Evolutionary conservation across 2,797 vertebrate genomes (phyloP).

Genomic region (Meriones psammophilus): DNA sequence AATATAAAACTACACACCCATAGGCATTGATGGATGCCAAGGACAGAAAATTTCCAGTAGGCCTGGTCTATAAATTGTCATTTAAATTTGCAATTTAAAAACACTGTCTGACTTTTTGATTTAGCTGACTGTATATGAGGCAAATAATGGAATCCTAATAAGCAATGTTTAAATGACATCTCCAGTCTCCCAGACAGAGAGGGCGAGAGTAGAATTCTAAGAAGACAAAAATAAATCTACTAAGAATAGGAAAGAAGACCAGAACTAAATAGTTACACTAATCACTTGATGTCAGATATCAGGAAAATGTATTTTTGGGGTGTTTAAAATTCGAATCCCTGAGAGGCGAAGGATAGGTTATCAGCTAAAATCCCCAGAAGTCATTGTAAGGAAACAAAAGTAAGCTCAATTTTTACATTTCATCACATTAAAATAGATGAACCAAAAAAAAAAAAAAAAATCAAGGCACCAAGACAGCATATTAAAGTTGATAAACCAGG

Average conservation of each 20-base stretch:
- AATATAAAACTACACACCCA: conserved; percentile 65
- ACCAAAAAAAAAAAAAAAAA: conserved; percentile 77
- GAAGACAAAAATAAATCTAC: conserved; percentile 83
- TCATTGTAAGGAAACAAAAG: conserved; percentile 21
- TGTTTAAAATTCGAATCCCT: conserved; percentile 80
- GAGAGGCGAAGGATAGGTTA: conserved; percentile 65
- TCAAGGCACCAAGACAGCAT: conserved; percentile 72
- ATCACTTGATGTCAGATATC: conserved; percentile 82
- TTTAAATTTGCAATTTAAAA: conserved; percentile 87
- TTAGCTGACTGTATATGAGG: conserved; percentile 82
- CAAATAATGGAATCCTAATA: conserved; percentile 86
- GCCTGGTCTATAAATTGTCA: conserved; percentile 85
- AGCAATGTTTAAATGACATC: conserved; percentile 85
- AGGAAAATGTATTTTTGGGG: conserved; percentile 71
- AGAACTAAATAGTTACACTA: conserved; percentile 83
- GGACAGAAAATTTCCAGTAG: conserved; percentile 84
- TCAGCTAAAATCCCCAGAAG: conserved; percentile 64
- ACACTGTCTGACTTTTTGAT: conserved; percentile 84
- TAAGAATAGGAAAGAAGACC: conserved; percentile 79
- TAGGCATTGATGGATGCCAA: conserved; percentile 77
- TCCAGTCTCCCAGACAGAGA: conserved; percentile 81
- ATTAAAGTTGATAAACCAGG: conserved; percentile 76
- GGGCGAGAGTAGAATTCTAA: conserved; percentile 77
- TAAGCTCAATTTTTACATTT: conserved; percentile 74
- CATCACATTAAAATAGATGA: conserved; percentile 83